Evolutionary conservation across 2,113 vertebrate species (phyloP), one percentile per base, ranked within the genome.

Genomic region (Heterocephalus glaber): DNA sequence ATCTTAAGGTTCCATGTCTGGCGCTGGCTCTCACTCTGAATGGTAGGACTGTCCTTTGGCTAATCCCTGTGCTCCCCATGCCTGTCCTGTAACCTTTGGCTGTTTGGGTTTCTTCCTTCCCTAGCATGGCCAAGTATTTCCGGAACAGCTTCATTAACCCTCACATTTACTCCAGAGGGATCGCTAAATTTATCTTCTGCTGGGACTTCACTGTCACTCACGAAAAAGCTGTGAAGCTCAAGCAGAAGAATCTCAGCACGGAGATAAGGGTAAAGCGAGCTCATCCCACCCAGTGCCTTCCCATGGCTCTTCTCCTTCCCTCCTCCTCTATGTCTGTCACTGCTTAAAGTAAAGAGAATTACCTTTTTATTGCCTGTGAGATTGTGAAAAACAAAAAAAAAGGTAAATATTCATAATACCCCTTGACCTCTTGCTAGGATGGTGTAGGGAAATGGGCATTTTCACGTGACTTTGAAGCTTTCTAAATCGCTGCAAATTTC

Each of bases 181-280:
- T 99, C 0, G 98, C 99, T 97, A 99, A 98, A 76, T 98, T 99
- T 76, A 96, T 99, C 93, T 99, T 99, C 94, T 98, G 98, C 98
- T 99, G 99, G 99, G 99, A 99, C 95, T 99, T 99, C 92, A 99
- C 97, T 2, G 96, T 99, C 44, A 99, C 98, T 35, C 99, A 99
- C 19, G 99, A 99, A 72, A 99, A 97, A 95, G 99, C 99, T 0
- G 99, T 99, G 91, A 99, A 97, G 77, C 98, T 99, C 95, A 98
- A 99, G 90, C 99, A 99, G 96, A 99, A 98, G 98, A 99, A 99
- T 84, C 98, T 99, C 9, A 97, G 98, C 14, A 98, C 98, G 0
- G 99, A 99, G 92, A 99, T 99, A 72, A 99, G 99, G 99, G 99
- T 99, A 98, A 86, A 88, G 33, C 68, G 1, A n/a, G 20, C 68